Evolutionary conservation across 2,113 vertebrate species (phyloP), one percentile per base, ranked within the genome.

Genomic region (Petrocephalus microphthalmus): DNA sequence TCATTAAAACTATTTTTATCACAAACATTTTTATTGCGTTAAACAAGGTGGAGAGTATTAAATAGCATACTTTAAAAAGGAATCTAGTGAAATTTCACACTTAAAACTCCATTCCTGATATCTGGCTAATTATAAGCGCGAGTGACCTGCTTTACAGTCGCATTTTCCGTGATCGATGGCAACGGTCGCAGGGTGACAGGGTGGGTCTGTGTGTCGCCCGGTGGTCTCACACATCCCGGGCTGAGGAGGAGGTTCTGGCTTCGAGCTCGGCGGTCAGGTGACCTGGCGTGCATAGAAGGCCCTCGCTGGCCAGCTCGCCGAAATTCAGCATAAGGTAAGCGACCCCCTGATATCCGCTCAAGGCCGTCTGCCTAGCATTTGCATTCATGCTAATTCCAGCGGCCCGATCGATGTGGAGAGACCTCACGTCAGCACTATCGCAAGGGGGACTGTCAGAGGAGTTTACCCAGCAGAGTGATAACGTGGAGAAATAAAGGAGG

Each of bases 341-440:
- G 67, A 37, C 49, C 45, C 78, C 78, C 42, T 37, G 45, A 56
- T 78, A 19, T 42, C 49, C 81, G 54, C 53, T 51, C 49, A 42
- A 15, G 52, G 22, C 67, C 22, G 54, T 89, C 81, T 47, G 47
- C 84, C 85, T 90, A 53, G 25, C 91, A 94, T 94, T 94, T 94
- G 93, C 93, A 93, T 94, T 90, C 84, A 87, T 88, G 93, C 92
- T 94, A 94, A 94, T 96, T 94, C 93, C 94, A 91, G 90, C 82
- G 90, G 94, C 93, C 90, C 93, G 94, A 95, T 96, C 94, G 93
- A 94, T 94, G 93, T 37, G 83, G 91, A 93, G 94, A 95, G 91
- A 91, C 92, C 89, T 89, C 88, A 92, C 92, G 91, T 95, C 95
- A 96, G 95, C 95, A 95, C 90, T 92, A 93, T 90, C 92, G 93